phyloP scores from a whole-genome alignment of 2,797 vertebrate genomes.

The Phataginus tricuspis region DNA sequence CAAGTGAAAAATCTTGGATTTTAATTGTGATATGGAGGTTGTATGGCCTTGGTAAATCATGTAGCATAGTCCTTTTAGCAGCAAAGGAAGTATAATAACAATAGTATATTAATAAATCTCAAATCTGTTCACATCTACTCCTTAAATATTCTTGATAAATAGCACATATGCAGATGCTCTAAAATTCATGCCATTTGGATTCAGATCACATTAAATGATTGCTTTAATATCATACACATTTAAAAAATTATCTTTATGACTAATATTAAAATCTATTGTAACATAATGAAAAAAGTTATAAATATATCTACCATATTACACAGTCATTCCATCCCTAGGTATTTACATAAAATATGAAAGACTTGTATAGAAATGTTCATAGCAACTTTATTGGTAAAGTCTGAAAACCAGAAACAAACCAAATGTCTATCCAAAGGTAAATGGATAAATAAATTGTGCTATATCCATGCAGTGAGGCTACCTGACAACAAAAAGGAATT shows the following conservation, averaged over 20 bases:
- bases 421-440: not conserved
- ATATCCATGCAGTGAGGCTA: not conserved
- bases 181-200: not conserved
- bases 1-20: not conserved
- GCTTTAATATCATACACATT: not conserved
- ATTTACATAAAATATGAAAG: not conserved
- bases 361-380: not conserved
- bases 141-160: not conserved
- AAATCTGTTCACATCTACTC: not conserved
- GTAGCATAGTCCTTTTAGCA: not conserved
- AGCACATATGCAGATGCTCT: not conserved
- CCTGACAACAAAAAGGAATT: not conserved
- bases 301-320: not conserved
- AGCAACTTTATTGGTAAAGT: not conserved
- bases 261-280: not conserved
- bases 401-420: not conserved
- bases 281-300: not conserved
- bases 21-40: not conserved
- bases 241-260: not conserved
- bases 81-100: not conserved
- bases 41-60: not conserved
- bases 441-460: not conserved
- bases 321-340: not conserved
- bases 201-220: not conserved
- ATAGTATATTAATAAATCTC: not conserved